A percentile compares a stretch with the other conserved stretches of the same genome.
Conservation (phyloP, 1,140 invertebrate species). For the Brachionus plicatilis region DNA sequence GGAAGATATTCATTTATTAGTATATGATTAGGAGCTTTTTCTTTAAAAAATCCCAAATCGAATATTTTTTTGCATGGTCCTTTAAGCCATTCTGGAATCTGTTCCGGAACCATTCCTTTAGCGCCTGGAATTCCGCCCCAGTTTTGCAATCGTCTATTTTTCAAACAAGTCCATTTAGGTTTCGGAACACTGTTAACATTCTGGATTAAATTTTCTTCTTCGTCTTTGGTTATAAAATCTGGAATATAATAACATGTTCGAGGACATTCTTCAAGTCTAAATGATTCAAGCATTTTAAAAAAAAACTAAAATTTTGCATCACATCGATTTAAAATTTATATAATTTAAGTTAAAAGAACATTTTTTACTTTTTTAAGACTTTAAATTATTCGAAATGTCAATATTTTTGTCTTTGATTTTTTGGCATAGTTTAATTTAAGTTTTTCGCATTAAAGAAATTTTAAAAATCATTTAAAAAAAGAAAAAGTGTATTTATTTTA, state of each 20-base stretch:
- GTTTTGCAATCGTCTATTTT: conserved; percentile 83
- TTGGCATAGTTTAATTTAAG: too few relatives aligned
- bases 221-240: conserved; percentile 75
- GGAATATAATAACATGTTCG: conserved; percentile 75
- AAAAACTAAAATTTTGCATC: not conserved
- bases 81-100: conserved; percentile 78
- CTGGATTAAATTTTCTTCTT: conserved; percentile 67
- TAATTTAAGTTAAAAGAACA: not conserved
- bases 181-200: conserved; percentile 73
- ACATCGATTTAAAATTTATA: too few relatives aligned
- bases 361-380: not conserved
- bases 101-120: conserved; percentile 89
- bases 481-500: too few relatives aligned
- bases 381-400: too few relatives aligned
- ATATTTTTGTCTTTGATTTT: too few relatives aligned
- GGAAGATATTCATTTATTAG: conserved; percentile 89
- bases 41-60: conserved; percentile 68
- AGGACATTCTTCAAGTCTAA: not conserved
- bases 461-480: too few relatives aligned
- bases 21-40: conserved; percentile 76
- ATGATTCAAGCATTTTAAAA: not conserved
- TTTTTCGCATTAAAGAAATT: too few relatives aligned
- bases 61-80: conserved; percentile 69
- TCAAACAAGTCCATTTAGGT: conserved; percentile 90
- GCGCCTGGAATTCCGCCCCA: conserved; percentile 87